Evolutionary conservation across 2,797 vertebrate genomes (phyloP).

Genomic region (Furcifer pardalis): DNA sequence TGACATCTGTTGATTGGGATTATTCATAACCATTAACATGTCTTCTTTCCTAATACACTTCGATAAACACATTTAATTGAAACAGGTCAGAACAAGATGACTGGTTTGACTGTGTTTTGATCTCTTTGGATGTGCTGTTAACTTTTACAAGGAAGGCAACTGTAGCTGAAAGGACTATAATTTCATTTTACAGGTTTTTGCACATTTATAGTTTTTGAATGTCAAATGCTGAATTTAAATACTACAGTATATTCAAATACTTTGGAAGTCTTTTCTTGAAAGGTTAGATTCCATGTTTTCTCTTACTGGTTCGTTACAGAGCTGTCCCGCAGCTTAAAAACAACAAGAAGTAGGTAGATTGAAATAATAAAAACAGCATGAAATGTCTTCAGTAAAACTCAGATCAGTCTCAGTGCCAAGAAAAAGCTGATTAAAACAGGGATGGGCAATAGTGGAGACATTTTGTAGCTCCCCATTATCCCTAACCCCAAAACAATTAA

Average conservation of each 20-base stretch:
- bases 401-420: neutral
- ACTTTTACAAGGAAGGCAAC: neutral
- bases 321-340: neutral
- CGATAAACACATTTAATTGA: neutral
- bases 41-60: neutral
- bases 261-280: conserved; percentile 1
- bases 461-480: too few species aligned
- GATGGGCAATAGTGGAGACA: too few species aligned
- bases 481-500: too few species aligned
- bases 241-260: neutral
- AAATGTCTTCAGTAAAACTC: neutral
- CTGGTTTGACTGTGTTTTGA: neutral
- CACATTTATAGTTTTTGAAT: neutral
- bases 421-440: neutral
- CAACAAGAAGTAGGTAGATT: neutral
- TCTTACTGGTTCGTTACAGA: neutral
- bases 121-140: neutral
- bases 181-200: neutral
- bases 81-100: neutral
- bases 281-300: conserved; percentile 12
- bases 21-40: neutral
- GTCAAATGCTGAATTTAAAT: conserved; percentile 5
- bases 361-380: too few species aligned
- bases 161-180: neutral
- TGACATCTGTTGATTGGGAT: neutral